Conservation (phyloP, 1,140 invertebrate genomes). For the Drosophila punjabiensis region DNA sequence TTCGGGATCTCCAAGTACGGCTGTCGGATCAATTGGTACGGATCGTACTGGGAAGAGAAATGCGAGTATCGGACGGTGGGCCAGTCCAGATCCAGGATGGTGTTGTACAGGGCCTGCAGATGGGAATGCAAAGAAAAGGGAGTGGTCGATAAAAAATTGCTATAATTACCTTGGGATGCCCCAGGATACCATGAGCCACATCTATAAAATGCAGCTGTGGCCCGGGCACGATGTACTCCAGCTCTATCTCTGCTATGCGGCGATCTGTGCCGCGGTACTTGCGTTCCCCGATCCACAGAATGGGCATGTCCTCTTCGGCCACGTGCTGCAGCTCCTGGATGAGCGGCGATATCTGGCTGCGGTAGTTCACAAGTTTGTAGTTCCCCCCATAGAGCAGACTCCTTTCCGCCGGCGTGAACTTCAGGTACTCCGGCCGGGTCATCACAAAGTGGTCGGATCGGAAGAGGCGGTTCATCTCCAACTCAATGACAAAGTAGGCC, state of each 20-base stretch:
- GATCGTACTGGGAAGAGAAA: conserved; percentile 65
- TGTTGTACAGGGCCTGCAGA: conserved; percentile 57
- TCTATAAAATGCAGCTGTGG: conserved; percentile 76
- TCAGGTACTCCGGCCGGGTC: conserved; percentile 44
- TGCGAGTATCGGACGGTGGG: conserved; percentile 62
- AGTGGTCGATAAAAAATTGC: not conserved
- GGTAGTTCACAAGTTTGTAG: conserved; percentile 71
- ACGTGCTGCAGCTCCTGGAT: conserved; percentile 69
- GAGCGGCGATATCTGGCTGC: conserved; percentile 70
- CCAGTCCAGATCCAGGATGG: conserved; percentile 67
- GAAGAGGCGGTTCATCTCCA: conserved; percentile 79
- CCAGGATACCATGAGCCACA: conserved; percentile 72
- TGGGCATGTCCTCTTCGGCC: conserved; percentile 61
- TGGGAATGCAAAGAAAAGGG: not conserved
- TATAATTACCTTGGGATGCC: conserved; percentile 59
- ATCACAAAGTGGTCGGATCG: conserved; percentile 76
- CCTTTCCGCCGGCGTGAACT: conserved; percentile 56
- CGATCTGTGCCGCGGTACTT: conserved; percentile 77
- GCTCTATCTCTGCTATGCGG: conserved; percentile 66
- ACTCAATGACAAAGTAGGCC: conserved; percentile 71
- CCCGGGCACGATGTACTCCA: conserved; percentile 76
- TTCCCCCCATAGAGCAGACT: conserved; percentile 70
- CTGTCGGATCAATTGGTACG: conserved; percentile 67
- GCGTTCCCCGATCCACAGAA: conserved; percentile 79
- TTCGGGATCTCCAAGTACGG: conserved; percentile 64